phyloP scores from a whole-genome alignment of 2,888 invertebrate species.

The Abrostola tripartita region DNA sequence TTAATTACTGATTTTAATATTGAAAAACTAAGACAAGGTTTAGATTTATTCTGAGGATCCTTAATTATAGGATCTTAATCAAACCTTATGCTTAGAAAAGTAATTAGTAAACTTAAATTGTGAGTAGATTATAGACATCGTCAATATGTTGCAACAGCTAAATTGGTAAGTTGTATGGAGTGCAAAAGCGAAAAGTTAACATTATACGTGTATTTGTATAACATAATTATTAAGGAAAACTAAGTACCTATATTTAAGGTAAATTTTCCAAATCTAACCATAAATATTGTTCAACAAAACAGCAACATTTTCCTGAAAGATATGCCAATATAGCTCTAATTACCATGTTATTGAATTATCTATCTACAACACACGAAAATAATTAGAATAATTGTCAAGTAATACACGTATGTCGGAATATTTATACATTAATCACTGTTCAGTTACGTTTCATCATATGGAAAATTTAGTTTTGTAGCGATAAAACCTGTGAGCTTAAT shows the following conservation, averaged over 20 bases:
- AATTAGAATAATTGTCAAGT: conserved; percentile 31
- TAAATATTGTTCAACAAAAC: conserved; percentile 26
- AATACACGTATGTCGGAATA: conserved; percentile 15
- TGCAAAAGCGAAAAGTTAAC: too few species aligned
- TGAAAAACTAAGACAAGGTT: too few species aligned
- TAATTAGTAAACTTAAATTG: too few species aligned
- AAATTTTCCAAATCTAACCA: conserved; percentile 10
- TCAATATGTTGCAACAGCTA: too few species aligned
- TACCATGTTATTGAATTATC: conserved; percentile 6
- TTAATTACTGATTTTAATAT: too few species aligned
- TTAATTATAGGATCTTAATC: too few species aligned
- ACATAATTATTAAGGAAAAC: conserved; percentile 15
- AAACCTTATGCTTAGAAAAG: too few species aligned
- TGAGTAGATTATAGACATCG: too few species aligned
- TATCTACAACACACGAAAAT: conserved; percentile 12
- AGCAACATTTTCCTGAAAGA: conserved; percentile 17
- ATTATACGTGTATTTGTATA: not conserved
- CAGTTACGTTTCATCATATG: conserved; percentile 17
- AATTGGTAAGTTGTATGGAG: too few species aligned
- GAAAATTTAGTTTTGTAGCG: conserved; percentile 5
- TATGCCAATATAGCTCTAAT: conserved; percentile 3
- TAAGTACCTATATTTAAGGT: not conserved
- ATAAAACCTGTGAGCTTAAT: too few species aligned
- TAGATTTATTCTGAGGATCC: too few species aligned
- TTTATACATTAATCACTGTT: conserved; percentile 25